Evolutionary conservation across 2,797 vertebrate genomes (phyloP), one percentile per base, ranked within the genome.

Genomic region (Coendou prehensilis): DNA sequence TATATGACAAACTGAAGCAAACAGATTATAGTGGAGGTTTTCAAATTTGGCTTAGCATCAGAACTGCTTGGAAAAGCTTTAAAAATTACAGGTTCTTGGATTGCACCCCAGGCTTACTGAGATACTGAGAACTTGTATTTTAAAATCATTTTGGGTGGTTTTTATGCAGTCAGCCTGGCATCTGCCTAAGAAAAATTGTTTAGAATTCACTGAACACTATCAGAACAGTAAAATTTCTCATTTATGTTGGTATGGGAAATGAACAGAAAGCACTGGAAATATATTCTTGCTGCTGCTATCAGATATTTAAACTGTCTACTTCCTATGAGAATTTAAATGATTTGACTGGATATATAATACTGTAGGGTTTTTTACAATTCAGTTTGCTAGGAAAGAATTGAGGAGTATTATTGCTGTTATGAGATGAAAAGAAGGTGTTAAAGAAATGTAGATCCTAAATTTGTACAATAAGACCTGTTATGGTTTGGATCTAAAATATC

Each of bases 141-240:
- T 18, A 57, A 90, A 94, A 87, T 63, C 20, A 50, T 86, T n/a
- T 52, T 69, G 63, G 41, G 57, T 83, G 54, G 50, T 76, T 97
- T 93, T 88, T 76, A 81, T 71, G 41, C 37, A 50, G 47, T 56
- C 47, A 87, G 18, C 6, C 54, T 45, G 54, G 79, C 59, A 67
- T 81, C 83, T 97, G 73, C 52, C 79, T 95, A 37, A 93, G n/a
- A n/a, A 93, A 84, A 89, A 52, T 69, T 80, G 50, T 37, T 81
- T 79, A 61, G 63, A 82, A 95, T 88, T 83, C 80, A 87, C 33
- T 91, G 82, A 93, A 76, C 79, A 83, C 52, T 67, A 67, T 67
- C 57, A 80, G 63, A 89, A n/a, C 20, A 57, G 28, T 79, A 54
- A 89, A 33, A 18, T 73, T 89, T 67, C 78, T 88, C 52, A 64